Evolutionary conservation across 2,113 vertebrate species (phyloP).

Genomic region (Perognathus longimembris): DNA sequence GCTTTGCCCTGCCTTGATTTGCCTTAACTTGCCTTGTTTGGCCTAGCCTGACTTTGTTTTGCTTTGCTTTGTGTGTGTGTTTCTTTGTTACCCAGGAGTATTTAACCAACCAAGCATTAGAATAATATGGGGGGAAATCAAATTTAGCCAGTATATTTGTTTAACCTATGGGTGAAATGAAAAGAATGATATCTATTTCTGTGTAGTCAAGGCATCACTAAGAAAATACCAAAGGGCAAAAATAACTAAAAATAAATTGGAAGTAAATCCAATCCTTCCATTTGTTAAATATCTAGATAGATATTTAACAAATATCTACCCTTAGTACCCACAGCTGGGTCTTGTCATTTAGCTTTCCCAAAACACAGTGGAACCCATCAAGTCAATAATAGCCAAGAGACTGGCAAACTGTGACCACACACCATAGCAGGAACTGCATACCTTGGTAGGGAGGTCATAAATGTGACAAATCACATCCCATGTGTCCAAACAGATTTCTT

Average conservation of each 20-base stretch:
- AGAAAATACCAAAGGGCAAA: neutral
- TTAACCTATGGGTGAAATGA: neutral
- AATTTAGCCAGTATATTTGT: neutral
- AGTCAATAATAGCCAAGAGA: neutral
- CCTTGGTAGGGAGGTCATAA: neutral
- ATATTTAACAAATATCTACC: too few relatives aligned
- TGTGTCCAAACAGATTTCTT: neutral
- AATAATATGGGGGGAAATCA: neutral
- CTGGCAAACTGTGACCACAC: neutral
- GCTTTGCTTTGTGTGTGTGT: neutral
- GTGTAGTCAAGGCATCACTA: neutral
- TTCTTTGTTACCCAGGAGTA: neutral
- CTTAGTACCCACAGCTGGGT: neutral
- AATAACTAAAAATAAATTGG: neutral
- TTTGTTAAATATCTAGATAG: neutral
- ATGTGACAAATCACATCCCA: neutral
- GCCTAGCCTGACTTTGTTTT: neutral
- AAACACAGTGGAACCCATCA: neutral
- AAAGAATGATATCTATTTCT: neutral
- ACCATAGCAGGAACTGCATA: neutral
- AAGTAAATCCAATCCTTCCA: neutral
- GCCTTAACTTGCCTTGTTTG: neutral
- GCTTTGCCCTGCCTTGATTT: neutral
- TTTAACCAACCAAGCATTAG: neutral
- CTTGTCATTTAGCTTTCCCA: neutral